These are phyloP conservation scores for Microchirus variegatus DNA, from an alignment of 2,797 vertebrate species.

Conservation along the genomic window DNA sequence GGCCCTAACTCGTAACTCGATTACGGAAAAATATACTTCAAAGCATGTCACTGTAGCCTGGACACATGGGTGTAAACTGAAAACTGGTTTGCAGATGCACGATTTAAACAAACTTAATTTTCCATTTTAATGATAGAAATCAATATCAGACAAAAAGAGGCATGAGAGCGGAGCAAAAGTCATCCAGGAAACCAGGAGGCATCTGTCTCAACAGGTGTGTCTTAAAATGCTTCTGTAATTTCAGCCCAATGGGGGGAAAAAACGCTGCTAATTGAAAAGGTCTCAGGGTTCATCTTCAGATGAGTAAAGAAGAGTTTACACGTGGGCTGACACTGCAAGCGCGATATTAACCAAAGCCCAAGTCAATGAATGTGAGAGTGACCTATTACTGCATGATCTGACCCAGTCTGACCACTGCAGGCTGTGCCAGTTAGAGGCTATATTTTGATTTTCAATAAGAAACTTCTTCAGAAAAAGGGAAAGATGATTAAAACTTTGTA, in stretches of 20 bases:
- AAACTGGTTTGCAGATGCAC: too few relatives aligned
- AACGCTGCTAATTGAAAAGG: constrained; percentile 43
- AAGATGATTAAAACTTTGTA: too few relatives aligned
- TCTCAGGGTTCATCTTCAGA: constrained; percentile 32
- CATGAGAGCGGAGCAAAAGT: constrained; percentile 42
- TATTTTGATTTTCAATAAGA: too few relatives aligned
- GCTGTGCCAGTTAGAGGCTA: too few relatives aligned
- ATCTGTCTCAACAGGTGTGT: constrained; percentile 55
- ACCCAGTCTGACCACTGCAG: too few relatives aligned
- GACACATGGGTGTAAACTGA: background rate
- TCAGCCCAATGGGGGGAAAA: constrained; percentile 26
- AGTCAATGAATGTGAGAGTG: constrained; percentile 24
- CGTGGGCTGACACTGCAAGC: constrained; percentile 11
- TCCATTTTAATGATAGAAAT: too few relatives aligned
- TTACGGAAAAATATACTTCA: background rate
- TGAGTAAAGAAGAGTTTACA: constrained; percentile 15
- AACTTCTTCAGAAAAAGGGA: too few relatives aligned
- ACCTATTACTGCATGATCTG: too few relatives aligned
- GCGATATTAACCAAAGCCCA: constrained; percentile 24
- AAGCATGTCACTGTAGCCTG: background rate
- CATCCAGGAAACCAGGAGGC: constrained; percentile 28
- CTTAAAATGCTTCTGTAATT: constrained; percentile 37
- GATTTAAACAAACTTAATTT: too few relatives aligned
- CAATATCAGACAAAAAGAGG: too few relatives aligned
- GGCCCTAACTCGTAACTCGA: background rate